Evolutionary conservation across 1,140 invertebrate species (phyloP), one percentile per base, ranked within the genome.

Genomic region (Drosophila watanabei): DNA sequence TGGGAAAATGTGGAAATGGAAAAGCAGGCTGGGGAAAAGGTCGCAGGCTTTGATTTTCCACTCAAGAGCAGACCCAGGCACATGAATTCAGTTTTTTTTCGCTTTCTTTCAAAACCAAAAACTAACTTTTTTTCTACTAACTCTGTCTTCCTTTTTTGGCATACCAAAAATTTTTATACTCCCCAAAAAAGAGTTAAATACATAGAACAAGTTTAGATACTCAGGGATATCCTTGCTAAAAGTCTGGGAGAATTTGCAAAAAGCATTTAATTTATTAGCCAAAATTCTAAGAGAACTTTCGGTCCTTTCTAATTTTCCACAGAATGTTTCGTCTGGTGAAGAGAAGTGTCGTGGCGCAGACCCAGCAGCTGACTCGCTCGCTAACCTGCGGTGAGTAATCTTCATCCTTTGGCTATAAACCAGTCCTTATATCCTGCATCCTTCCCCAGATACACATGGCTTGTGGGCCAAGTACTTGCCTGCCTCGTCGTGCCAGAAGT

Each of bases 1-100:
- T 9, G 28, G 32, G 8, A 51, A 52, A 56, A 5, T 1, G 11
- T 49, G 48, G 11, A 63, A 69, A 37, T 65, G n/a, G 14, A 68
- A 66, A 30, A 32, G 49, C 39, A 54, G n/a, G 33, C 39, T 11
- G 24, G 13, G n/a, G 11, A 10, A 41, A 41, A 37, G 18, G 24
- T 20, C 33, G 66, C 43, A 80, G 81, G 81, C 84, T 79, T 64
- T 89, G 81, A 70, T 80, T 84, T 81, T 70, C 58, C 80, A 88
- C 71, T 87, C 77, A 88, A 20, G 35, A 54, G 48, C 18, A 7
- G 32, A 52, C 48, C 24, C 73, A 37, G 32, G 41, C 39, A 57
- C 41, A 24, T 56, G 66, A 77, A 70, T 80, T 80, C 58, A 82
- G 76, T 49, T 24, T 46, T 49, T 14, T 5, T 80, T 84, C 52